Conservation (phyloP, 2,113 vertebrate genomes). For the Hipposideros armiger region DNA sequence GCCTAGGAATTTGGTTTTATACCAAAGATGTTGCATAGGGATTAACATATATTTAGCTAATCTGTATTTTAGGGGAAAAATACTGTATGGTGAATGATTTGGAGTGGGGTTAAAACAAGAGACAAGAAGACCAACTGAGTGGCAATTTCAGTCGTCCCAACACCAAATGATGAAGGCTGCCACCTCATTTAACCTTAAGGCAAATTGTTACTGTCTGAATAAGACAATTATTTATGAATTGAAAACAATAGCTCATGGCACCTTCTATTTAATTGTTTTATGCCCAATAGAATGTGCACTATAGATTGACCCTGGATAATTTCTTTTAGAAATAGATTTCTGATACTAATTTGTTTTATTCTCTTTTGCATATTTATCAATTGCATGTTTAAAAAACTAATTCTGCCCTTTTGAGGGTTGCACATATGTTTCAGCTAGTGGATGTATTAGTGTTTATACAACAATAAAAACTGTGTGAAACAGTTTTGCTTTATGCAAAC, state of each 20-base stretch:
- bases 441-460: background rate
- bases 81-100: background rate
- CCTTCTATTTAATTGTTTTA: conserved; percentile 40
- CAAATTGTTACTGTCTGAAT: background rate
- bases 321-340: conserved; percentile 53
- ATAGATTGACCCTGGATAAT: background rate
- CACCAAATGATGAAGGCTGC: background rate
- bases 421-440: background rate
- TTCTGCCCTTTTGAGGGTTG: background rate
- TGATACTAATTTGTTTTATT: conserved; percentile 17
- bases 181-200: background rate
- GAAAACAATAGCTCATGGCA: background rate
- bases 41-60: conserved; percentile 45
- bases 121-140: background rate
- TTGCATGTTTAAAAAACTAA: conserved; percentile 40
- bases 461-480: background rate
- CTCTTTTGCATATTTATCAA: background rate
- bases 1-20: conserved; percentile 44
- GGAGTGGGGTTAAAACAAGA: conserved; percentile 3
- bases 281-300: background rate
- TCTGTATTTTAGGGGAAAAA: background rate
- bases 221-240: background rate
- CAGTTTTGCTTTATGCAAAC: background rate
- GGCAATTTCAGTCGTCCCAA: background rate
- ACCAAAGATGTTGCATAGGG: background rate